Base-by-base conservation (phyloP, 2,888 invertebrate genomes). In the Eupithecia vulgata region DNA sequence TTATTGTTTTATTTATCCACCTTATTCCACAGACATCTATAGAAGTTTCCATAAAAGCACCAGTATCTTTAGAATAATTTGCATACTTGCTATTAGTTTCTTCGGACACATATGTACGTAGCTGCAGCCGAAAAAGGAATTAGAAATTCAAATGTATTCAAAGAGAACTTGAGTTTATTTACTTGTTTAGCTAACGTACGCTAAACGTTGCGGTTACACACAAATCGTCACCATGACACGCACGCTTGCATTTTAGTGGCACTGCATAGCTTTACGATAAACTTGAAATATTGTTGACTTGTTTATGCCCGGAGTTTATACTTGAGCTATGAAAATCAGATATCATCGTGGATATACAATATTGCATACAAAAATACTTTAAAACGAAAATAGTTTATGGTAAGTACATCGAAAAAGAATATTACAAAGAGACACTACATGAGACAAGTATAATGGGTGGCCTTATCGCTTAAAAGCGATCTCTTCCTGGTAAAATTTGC, bases 111-210 rank as follows among this genome's bases (percentile, higher is more conserved):
- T 61, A 15, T 34, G 5, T 34, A 15, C 61, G 5, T 34, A 17
- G 34, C 61, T 61, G 25, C 25, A 57, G 57, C 25, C 61, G 52
- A 70, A 67, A 59, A 70, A 61, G 40, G 72, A 71, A 75, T 74
- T 66, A 75, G 66, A n/a, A 76, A 75, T 77, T 77, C 74, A 75
- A 80, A 78, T 78, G 65, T 72, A 77, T 77, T 77, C 76, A 78
- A 76, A 59, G 65, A 48, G 70, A 73, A 42, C 40, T 70, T 57
- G n/a, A 72, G 40, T 64, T 65, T 40, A 65, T 40, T 70, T 66
- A 72, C 68, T 68, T 70, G 72, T 72, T 75, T 67, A 59, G 62
- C 69, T 66, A 67, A 74, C 40, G 66, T 70, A 72, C 67, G 67
- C 70, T 70, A 59, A 70, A 75, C 70, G 57, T 21, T 25, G 42